Conservation (phyloP, 2,888 invertebrate species). For the Steinernema scapterisci region DNA sequence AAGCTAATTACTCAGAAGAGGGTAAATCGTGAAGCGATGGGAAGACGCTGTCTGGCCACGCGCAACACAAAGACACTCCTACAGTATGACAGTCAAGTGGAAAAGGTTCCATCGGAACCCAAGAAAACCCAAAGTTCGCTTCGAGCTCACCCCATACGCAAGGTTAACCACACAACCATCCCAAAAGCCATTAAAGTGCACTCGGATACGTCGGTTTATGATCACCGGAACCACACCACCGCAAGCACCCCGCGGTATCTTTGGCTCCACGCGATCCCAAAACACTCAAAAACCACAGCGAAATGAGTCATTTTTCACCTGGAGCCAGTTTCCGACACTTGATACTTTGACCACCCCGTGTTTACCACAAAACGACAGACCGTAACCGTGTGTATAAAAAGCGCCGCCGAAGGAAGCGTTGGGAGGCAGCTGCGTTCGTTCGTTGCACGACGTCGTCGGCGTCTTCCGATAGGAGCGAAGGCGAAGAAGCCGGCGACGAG, state of each 20-base stretch:
- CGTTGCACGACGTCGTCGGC: background rate
- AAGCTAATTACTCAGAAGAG: too few relatives aligned
- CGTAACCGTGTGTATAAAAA: background rate
- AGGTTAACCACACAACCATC: too few relatives aligned
- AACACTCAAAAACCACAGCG: background rate
- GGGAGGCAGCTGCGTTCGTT: background rate
- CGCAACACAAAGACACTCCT: too few relatives aligned
- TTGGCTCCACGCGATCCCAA: background rate
- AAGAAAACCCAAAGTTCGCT: too few relatives aligned
- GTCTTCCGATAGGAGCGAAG: background rate
- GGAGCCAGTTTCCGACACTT: background rate
- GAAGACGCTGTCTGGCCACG: too few relatives aligned
- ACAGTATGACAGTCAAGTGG: too few relatives aligned
- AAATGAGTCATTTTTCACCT: background rate
- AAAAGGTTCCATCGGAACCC: too few relatives aligned
- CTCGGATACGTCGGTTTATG: background rate
- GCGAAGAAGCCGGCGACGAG: background rate
- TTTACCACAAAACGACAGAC: background rate
- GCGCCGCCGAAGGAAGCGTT: background rate
- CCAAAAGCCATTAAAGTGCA: background rate
- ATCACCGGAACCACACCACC: background rate
- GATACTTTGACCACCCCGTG: constrained; percentile 21
- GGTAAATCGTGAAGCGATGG: too few relatives aligned
- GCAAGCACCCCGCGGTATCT: background rate
- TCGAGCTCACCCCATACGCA: too few relatives aligned